A percentile compares a stretch with the other conserved stretches of the same genome.
These are phyloP conservation scores for Tretioscincus oriximinensis DNA, from an alignment of 2,113 vertebrate species.

Conservation along the genomic window DNA sequence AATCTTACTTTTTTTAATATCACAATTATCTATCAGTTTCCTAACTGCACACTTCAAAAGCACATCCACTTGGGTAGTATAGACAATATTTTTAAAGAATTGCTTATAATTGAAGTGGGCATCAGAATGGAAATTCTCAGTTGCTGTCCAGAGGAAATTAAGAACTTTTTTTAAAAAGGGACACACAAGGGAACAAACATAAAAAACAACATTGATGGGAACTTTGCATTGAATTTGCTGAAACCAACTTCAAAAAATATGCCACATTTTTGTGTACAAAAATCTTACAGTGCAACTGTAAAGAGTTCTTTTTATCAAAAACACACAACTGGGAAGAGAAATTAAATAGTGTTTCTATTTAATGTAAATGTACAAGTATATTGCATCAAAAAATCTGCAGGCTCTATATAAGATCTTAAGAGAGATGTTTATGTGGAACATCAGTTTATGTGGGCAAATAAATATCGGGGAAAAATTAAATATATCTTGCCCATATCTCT, in stretches of 20 bases:
- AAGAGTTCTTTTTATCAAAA: slow-evolving; percentile 44
- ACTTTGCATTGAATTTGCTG: slow-evolving; percentile 57
- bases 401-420: slow-evolving; percentile 15
- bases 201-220: slow-evolving; percentile 57
- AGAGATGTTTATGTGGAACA: slow-evolving; percentile 18
- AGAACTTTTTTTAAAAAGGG: slow-evolving; percentile 42
- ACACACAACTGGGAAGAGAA: slow-evolving; percentile 48
- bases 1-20: slow-evolving; percentile 47
- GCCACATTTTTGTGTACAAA: slow-evolving; percentile 52
- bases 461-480: slow-evolving; percentile 39
- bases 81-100: slow-evolving; percentile 46
- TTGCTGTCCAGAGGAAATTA: slow-evolving; percentile 51
- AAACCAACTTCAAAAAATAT: slow-evolving; percentile 66
- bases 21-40: slow-evolving; percentile 43
- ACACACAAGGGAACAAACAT: slow-evolving; percentile 59
- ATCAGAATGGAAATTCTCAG: slow-evolving; percentile 40
- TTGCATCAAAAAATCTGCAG: slow-evolving; percentile 43
- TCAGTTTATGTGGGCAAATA: slow-evolving; percentile 33
- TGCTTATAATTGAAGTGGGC: slow-evolving; percentile 57
- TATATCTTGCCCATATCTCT: slow-evolving; percentile 12
- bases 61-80: slow-evolving; percentile 33
- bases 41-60: slow-evolving; percentile 45
- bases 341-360: slow-evolving; percentile 43
- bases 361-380: slow-evolving; percentile 54
- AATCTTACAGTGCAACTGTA: slow-evolving; percentile 44